Base-by-base conservation (phyloP, 1,140 invertebrate genomes). In the Drosophila ogumai region DNA sequence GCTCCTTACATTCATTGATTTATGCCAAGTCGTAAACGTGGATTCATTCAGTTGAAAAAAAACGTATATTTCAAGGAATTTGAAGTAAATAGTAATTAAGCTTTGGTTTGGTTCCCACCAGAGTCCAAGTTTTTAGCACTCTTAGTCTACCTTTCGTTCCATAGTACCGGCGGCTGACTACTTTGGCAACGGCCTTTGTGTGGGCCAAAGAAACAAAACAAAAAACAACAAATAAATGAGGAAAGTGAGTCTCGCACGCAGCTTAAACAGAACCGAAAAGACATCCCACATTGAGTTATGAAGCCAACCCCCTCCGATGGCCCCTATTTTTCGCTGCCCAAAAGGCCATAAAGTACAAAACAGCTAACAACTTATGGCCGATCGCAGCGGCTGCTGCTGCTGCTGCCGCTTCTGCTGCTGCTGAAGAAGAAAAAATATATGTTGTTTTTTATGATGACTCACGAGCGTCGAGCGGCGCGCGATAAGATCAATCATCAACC, bases 401-500 rank as follows among this genome's bases (percentile, higher is more conserved):
- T 66, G 56, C 63, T 54, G 31, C 36, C 25, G 17, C 28, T 22
- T 31, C 40, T 63, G 60, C 72, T 65, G 77, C 79, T 87, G 82
- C 61, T 75, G 58, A 76, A 66, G 79, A 79, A 75, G 59, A 67
- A 56, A 56, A 64, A 64, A 68, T 38, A 60, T 78, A 54, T 76
- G 64, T 22, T 71, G 32, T 50, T 52, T 81, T 79, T 82, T 82
- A 82, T 69, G 84, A 87, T 87, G 84, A 87, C 85, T 87, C 84
- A 87, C 68, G 68, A 43, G 81, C 50, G 32, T 63, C 34, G 68
- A 60, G 75, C 67, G 49, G 63, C 49, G 44, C 58, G 80, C 84
- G 84, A 87, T 87, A 87, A 87, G 84, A 87, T 87, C 84, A 87
- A 87, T 87, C 84, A 87, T 78, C 84, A 84, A 60, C 74, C 81